Conservation (phyloP, 2,797 vertebrate species). For the Sebastes taczanowskii region DNA sequence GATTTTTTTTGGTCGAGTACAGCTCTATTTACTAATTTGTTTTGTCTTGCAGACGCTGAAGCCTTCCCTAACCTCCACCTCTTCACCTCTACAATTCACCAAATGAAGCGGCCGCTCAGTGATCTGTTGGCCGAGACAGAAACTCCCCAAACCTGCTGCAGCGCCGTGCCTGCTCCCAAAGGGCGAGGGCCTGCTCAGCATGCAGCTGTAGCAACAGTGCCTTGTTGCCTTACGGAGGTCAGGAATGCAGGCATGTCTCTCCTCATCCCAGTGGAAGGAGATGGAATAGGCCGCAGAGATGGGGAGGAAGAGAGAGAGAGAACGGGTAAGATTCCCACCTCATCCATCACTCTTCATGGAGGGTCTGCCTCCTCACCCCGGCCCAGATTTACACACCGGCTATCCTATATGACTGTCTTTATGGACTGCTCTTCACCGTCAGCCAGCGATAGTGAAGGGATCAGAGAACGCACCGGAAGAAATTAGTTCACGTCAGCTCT, state of each 20-base stretch:
- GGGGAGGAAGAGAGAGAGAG: slow-evolving; percentile 38
- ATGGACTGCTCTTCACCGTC: slow-evolving; percentile 54
- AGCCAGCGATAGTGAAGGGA: slow-evolving; percentile 43
- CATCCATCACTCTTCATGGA: slow-evolving; percentile 71
- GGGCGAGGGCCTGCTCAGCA: slow-evolving; percentile 59
- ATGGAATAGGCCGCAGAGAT: slow-evolving; percentile 75
- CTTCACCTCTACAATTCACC: slow-evolving; percentile 21
- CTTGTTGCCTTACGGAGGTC: slow-evolving; percentile 72
- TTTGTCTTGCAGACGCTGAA: slow-evolving; percentile 1
- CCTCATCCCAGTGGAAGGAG: slow-evolving; percentile 68
- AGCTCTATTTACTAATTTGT: slow-evolving; percentile 1
- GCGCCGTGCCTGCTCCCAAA: slow-evolving; percentile 37
- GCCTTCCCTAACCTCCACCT: slow-evolving; percentile 3
- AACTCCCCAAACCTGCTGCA: slow-evolving; percentile 33
- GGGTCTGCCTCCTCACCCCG: slow-evolving; percentile 44
- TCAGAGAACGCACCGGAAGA: slow-evolving; percentile 70
- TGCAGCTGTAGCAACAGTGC: slow-evolving; percentile 78
- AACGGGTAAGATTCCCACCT: slow-evolving; percentile 65
- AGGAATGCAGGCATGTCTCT: slow-evolving; percentile 67
- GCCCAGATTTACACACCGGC: slow-evolving; percentile 54
- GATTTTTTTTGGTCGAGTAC: too few relatives aligned
- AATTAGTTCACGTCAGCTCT: slow-evolving; percentile 75
- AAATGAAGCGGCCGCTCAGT: slow-evolving; percentile 19
- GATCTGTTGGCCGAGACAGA: slow-evolving; percentile 33
- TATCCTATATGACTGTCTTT: slow-evolving; percentile 55